phyloP scores from a whole-genome alignment of 2,888 invertebrate species.

The Sarcophaga variegata region DNA sequence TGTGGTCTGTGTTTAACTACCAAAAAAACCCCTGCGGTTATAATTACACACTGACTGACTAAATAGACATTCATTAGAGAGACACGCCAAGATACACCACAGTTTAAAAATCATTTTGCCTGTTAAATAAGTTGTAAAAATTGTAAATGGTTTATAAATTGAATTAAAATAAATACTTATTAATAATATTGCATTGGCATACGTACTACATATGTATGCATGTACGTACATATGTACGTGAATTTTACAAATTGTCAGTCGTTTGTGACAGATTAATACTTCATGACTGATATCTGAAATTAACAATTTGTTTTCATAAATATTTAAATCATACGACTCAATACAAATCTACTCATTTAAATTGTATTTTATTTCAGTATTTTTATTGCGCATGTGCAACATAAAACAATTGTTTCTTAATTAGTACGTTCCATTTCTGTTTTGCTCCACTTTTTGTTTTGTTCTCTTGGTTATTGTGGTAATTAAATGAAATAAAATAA shows the following conservation, averaged over 20 bases:
- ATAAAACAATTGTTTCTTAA: conserved; percentile 27
- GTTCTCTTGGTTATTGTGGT: neutral
- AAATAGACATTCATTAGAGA: conserved; percentile 1
- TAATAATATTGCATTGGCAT: neutral
- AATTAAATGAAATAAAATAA: conserved; percentile 9
- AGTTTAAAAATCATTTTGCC: neutral
- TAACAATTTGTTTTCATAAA: neutral
- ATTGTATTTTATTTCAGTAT: neutral
- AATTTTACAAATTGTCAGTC: conserved; percentile 29
- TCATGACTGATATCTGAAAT: conserved; percentile 39
- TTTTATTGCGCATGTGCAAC: neutral
- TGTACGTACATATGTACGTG: no score
- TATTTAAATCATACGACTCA: neutral
- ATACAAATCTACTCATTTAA: neutral
- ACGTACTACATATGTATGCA: no score
- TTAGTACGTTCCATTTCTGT: conserved; percentile 1
- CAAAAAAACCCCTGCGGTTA: conserved; percentile 10
- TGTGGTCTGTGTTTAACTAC: neutral
- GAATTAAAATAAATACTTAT: conserved; percentile 17
- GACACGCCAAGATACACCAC: no score
- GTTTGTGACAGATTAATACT: conserved; percentile 44
- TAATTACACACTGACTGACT: conserved; percentile 2
- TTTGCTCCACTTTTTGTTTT: conserved; percentile 5
- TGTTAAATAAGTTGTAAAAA: neutral
- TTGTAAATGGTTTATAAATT: neutral